Conservation (phyloP, 2,888 invertebrate genomes). For the Noctuana brunneofusca region DNA sequence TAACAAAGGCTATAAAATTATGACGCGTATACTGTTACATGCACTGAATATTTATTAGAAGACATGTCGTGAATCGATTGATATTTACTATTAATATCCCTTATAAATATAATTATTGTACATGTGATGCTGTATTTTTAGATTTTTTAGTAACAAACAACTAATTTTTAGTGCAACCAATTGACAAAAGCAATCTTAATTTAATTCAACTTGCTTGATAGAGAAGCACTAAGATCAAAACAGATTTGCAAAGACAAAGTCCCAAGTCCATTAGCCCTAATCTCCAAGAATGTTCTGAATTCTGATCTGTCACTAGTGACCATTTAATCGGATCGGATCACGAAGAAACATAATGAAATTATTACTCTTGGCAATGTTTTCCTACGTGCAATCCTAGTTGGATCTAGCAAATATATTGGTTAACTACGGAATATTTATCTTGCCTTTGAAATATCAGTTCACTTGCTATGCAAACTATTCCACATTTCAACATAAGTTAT, state of each 20-base stretch:
- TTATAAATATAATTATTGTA: too few relatives aligned
- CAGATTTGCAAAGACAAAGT: not conserved
- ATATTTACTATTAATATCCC: too few relatives aligned
- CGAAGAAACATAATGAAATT: constrained; percentile 18
- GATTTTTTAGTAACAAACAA: too few relatives aligned
- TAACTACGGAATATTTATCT: constrained; percentile 15
- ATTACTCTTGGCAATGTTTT: constrained; percentile 26
- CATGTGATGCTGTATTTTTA: too few relatives aligned
- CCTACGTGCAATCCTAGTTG: constrained; percentile 13
- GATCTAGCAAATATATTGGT: constrained; percentile 1
- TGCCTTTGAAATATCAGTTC: constrained; percentile 26
- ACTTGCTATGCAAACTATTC: constrained; percentile 28
- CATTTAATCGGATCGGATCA: constrained; percentile 19
- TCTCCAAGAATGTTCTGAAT: not conserved
- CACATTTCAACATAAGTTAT: constrained; percentile 9
- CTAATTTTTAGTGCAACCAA: not conserved
- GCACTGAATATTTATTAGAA: not conserved
- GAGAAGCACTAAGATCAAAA: not conserved
- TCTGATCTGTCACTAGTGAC: constrained; percentile 4
- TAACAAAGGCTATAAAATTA: too few relatives aligned
- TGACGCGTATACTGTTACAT: not conserved
- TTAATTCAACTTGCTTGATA: not conserved
- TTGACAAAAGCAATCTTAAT: not conserved
- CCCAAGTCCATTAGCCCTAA: constrained; percentile 15
- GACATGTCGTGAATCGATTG: not conserved